A percentile compares a stretch with the other conserved stretches of the same genome.
Conservation (phyloP, 30 jellyfish, hydroid and myxozoan genomes). For the Aurelia coerulea region DNA sequence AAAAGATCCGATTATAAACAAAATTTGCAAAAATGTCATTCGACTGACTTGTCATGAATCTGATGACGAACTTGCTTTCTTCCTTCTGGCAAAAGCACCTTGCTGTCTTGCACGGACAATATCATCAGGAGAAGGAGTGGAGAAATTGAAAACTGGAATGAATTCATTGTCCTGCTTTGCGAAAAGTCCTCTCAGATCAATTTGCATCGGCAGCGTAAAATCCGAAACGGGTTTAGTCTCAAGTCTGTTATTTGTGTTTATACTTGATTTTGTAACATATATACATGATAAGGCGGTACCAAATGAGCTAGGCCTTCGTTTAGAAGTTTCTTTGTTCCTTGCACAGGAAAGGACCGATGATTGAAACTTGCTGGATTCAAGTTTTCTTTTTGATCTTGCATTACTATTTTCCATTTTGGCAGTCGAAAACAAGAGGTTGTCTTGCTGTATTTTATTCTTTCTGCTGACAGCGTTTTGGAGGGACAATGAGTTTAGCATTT, state of each 20-base stretch:
- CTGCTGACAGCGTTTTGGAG: not conserved
- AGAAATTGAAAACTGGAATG: constrained; percentile 33
- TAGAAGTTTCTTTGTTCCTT: not conserved
- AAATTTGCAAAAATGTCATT: too few species aligned
- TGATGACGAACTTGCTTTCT: not conserved
- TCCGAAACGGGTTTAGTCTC: not conserved
- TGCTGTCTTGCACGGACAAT: constrained; percentile 52
- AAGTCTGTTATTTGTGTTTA: not conserved
- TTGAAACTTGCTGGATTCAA: too few species aligned
- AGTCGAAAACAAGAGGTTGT: too few species aligned
- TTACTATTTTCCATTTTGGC: too few species aligned
- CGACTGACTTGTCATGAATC: not conserved
- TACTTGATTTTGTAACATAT: not conserved
- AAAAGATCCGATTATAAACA: too few species aligned
- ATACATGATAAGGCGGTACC: constrained; percentile 20
- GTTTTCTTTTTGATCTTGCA: too few species aligned
- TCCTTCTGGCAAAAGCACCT: constrained; percentile 30
- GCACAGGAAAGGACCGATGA: too few species aligned
- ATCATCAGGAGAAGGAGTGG: constrained; percentile 94
- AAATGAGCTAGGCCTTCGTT: constrained; percentile 29
- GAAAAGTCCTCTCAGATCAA: constrained; percentile 1
- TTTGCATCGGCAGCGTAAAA: not conserved
- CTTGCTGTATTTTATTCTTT: too few species aligned
- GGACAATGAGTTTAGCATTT: not conserved
- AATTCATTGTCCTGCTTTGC: not conserved